Base-by-base conservation (phyloP, 2,888 invertebrate species). In the Diarsia rubi region DNA sequence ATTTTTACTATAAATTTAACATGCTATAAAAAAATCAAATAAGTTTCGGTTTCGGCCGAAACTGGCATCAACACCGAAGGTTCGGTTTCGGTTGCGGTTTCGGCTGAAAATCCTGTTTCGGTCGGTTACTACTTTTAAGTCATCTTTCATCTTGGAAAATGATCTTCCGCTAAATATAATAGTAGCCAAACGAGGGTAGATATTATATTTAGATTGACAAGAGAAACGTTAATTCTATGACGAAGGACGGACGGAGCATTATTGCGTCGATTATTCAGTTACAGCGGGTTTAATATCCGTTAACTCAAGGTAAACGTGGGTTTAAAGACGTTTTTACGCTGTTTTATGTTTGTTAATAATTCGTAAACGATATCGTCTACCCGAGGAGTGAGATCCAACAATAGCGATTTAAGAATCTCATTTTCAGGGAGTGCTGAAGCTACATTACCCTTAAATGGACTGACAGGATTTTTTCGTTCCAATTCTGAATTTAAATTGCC, bases 261-360 rank as follows among this genome's bases (percentile, higher is more conserved):
- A 37, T 66, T 16, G 37, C 52, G 71, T 65, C 52, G 54, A 71
- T 76, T 62, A 81, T 69, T 72, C 64, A 63, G 57, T 75, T 59
- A 69, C 54, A 49, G 45, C 52, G 54, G 52, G 62, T 79, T 78
- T 73, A 69, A 78, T 75, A 75, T 80, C 73, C 69, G 69, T 49
- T 67, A 81, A 42, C 44, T 79, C 47, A 65, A 81, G 72, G 75
- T 47, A 73, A 81, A 77, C 64, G 73, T 45, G 37, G 74, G 62
- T 70, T 74, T 79, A 59, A 68, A 69, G 54, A 75, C 59, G 66
- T 69, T 81, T 86, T 84, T 76, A 75, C 72, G 74, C 77, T 79
- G 73, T 84, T 90, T 88, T 88, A 86, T 84, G 78, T 86, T 79
- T 78, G 73, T 82, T 88, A 84, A 86, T 89, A 88, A 87, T 82